Percentiles rank a stretch among this genome's conserved stretches.
Evolutionary conservation across 2,113 vertebrate genomes (phyloP).

Genomic region (Scophthalmus maximus): DNA sequence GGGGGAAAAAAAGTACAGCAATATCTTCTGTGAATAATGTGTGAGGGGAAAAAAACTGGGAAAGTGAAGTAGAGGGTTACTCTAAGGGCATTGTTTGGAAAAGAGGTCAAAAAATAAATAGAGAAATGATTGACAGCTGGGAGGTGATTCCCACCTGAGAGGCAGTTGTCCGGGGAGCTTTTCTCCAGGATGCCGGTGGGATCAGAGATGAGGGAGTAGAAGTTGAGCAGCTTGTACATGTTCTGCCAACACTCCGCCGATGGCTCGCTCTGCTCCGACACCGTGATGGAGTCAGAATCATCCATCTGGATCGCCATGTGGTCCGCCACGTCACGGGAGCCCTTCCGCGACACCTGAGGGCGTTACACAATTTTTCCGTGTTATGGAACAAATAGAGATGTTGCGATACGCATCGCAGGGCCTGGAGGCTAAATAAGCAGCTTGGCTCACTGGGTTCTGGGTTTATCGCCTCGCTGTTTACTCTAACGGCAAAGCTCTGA

Average conservation of each 20-base stretch:
- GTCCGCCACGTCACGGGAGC: slow-evolving; percentile 96
- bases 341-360: slow-evolving; percentile 90
- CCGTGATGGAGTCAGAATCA: slow-evolving; percentile 97
- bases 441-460: not conserved
- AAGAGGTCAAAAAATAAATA: not conserved
- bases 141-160: slow-evolving; percentile 88
- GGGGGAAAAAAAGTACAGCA: not conserved
- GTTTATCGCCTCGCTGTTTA: not conserved
- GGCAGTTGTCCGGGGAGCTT: slow-evolving; percentile 88
- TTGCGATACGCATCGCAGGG: not conserved
- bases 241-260: slow-evolving; percentile 99
- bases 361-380: not conserved
- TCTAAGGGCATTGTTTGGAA: not conserved
- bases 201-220: slow-evolving; percentile 98
- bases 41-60: not conserved
- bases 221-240: slow-evolving; percentile 99
- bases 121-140: not conserved
- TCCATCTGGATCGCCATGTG: slow-evolving; percentile 98
- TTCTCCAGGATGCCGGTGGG: slow-evolving; percentile 97
- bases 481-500: not conserved
- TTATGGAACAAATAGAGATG: slow-evolving; percentile 4
- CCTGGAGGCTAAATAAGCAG: slow-evolving; percentile 1
- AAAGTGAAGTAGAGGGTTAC: not conserved
- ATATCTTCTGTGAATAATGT: not conserved
- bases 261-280: slow-evolving; percentile 98